phyloP scores from a whole-genome alignment of 2,797 vertebrate genomes.

The Cichlasoma orientale region DNA sequence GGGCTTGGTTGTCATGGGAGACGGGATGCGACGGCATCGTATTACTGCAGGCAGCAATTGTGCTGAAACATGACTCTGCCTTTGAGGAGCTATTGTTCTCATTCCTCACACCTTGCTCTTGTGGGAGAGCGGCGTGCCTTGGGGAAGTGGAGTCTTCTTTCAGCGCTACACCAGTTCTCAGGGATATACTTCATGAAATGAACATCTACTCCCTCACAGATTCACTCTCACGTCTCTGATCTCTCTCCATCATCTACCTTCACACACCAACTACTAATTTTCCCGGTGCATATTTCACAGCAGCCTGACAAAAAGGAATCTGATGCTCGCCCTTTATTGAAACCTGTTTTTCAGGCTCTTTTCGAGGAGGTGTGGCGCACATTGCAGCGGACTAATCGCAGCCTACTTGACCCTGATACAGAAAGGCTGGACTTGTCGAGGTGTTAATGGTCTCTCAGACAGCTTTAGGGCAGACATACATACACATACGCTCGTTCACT shows the following conservation, averaged over 20 bases:
- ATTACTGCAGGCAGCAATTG: conserved; percentile 43
- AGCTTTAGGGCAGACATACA: conserved; percentile 1
- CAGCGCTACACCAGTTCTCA: conserved; percentile 46
- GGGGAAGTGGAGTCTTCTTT: conserved; percentile 36
- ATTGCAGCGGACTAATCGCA: conserved; percentile 9
- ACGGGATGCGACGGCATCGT: conserved; percentile 46
- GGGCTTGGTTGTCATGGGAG: conserved; percentile 65
- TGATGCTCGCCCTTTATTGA: conserved; percentile 40
- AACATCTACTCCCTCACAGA: conserved; percentile 15
- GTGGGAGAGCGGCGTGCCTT: conserved; percentile 33
- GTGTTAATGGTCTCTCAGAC: conserved; percentile 46
- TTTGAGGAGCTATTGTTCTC: conserved; percentile 55
- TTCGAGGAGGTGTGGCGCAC: background rate
- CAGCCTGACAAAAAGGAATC: conserved; percentile 40
- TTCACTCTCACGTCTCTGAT: conserved; percentile 31
- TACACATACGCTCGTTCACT: background rate
- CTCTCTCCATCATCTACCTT: conserved; percentile 28
- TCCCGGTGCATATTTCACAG: conserved; percentile 42
- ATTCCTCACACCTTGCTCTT: conserved; percentile 48
- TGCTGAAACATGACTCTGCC: conserved; percentile 61
- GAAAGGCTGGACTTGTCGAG: background rate
- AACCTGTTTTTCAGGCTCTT: background rate
- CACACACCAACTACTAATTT: conserved; percentile 53
- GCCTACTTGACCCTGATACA: conserved; percentile 47
- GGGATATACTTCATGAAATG: conserved; percentile 33